Evolutionary conservation across 2,888 invertebrate species (phyloP).

Genomic region (Eupithecia exiguata): DNA sequence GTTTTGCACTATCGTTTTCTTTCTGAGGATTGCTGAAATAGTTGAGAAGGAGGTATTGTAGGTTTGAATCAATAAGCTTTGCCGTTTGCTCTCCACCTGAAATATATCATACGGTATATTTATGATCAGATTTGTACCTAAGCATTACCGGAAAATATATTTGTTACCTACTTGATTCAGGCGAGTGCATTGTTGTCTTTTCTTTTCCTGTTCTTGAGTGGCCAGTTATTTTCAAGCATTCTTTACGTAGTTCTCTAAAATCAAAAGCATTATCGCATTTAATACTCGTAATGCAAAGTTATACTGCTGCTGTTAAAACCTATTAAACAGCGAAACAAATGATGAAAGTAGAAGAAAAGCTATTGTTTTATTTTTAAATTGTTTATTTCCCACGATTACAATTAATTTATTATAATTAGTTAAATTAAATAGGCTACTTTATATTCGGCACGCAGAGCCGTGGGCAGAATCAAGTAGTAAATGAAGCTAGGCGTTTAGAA

Average conservation of each 20-base stretch:
- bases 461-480: not conserved
- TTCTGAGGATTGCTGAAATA: slow-evolving; percentile 36
- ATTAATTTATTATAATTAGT: no score
- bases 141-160: not conserved
- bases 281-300: not conserved
- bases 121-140: not conserved
- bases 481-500: not conserved
- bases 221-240: slow-evolving; percentile 17
- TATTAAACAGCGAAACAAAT: not conserved
- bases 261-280: not conserved
- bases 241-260: slow-evolving; percentile 29
- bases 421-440: not conserved
- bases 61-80: slow-evolving; percentile 23
- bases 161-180: slow-evolving; percentile 10
- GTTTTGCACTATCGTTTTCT: slow-evolving; percentile 17
- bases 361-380: not conserved
- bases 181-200: not conserved
- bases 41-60: slow-evolving; percentile 24
- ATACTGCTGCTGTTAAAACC: not conserved
- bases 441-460: not conserved
- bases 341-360: not conserved
- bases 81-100: slow-evolving; percentile 21
- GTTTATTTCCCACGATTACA: not conserved
- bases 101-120: slow-evolving; percentile 9
- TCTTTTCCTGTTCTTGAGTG: slow-evolving; percentile 1